Evolutionary conservation across 2,888 invertebrate genomes (phyloP), one percentile per base, ranked within the genome.

Genomic region (Harpalus rufipes): DNA sequence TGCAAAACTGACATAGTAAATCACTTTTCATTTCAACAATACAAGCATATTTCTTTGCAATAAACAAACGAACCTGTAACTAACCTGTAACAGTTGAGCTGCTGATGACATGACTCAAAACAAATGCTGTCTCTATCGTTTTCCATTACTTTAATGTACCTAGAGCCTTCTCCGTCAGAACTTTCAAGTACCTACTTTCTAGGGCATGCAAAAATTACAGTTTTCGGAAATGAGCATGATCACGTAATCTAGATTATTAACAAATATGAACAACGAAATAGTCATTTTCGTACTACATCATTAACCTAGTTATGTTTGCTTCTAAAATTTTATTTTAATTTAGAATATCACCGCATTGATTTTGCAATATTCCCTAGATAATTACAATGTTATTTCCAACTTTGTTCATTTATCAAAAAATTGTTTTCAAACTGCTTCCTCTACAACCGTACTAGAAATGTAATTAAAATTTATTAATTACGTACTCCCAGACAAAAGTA

Each of bases 381-480:
- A 68, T 68, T 68, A 68, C 68, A 68, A n/a, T 65, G 32, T 32
- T 25, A 39, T 14, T 32, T 7, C 68, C 32, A 68, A 68, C 68
- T 68, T 68, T 25, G n/a, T 39, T 39, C 68, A 68, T 68, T 68
- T 68, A 39, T 68, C 68, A 68, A 68, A 68, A 68, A 68, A 68
- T 39, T 39, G 32, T 68, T 68, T 68, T 68, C 12, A 68, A 68
- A 39, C 14, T 39, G 32, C 14, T 68, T 39, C 68, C 68, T 39
- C 14, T 14, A 68, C 12, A 63, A 12, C n/a, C 3, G 32, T n/a
- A 32, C 32, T 39, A 68, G n/a, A 14, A 14, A 32, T 12, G 68
- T 68, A 68, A 68, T 68, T 68, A 68, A 68, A 65, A 65, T 65
- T 65, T 32, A 68, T 68, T 68, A 68, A 68, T 68, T 32, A 68